Base-by-base conservation (phyloP, 2,797 vertebrate species). In the Scomberomorus guttatus region DNA sequence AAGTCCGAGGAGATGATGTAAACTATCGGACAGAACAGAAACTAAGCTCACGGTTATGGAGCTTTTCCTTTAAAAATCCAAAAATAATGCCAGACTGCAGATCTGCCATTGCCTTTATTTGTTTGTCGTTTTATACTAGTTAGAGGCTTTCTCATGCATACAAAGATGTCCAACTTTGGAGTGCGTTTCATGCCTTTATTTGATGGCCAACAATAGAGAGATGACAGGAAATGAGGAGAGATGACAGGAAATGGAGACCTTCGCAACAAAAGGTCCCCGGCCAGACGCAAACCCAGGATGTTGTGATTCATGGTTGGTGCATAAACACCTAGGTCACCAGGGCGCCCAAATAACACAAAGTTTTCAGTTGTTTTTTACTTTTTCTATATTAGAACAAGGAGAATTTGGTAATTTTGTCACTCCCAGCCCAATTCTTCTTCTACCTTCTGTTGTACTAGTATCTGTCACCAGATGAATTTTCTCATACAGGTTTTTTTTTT, bases 1-100 rank as follows among this genome's bases (percentile, higher is more conserved):
- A 54, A 37, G 63, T 7, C 51, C 2, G 50, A 22, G n/a, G 67
- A 72, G 57, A 70, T 56, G 12, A 72, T 48, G 17, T 34, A 52
- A 57, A 64, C 32, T 6, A 5, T 57, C 44, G 50, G 20, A 3
- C 2, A n/a, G 17, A 60, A n/a, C 3, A 11, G 11, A 34, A 14
- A 56, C 13, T 1, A 24, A 51, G 37, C n/a, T 39, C 56, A 18
- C 13, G 4, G 42, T 44, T 44, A 44, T 44, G 42, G 42, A 44
- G 12, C 17, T 50, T 50, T 50, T 20, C n/a, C 27, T 57, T 11
- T 27, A 44, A 58, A 59, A 57, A 44, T 25, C 52, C 15, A 15
- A 25, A 15, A 32, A 29, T 5, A 4, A 1, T 1, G 27, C 14
- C 17, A 18, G 17, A 48, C 44, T 18, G 17, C 44, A 48, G 15